These are phyloP conservation scores for Casuarius casuarius DNA, from an alignment of 2,113 vertebrate species.

Conservation along the genomic window DNA sequence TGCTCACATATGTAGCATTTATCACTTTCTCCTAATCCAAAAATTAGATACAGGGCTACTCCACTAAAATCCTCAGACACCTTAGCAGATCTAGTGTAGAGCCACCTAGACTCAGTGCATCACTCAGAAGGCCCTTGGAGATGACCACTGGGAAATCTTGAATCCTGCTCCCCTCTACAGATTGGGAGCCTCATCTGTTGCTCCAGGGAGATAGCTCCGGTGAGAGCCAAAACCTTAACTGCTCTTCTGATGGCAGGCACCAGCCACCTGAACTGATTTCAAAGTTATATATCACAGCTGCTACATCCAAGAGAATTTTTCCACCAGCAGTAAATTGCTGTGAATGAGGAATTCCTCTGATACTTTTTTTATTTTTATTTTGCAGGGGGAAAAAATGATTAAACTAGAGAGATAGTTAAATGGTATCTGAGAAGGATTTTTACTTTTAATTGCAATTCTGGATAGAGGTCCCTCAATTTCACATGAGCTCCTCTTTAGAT, in stretches of 20 bases:
- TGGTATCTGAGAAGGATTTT: background rate
- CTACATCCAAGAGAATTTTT: background rate
- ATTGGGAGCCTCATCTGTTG: accelerated
- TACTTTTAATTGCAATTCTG: background rate
- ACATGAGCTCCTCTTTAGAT: background rate
- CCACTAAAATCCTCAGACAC: background rate
- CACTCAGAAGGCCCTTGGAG: background rate
- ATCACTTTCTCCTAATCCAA: slow-evolving; percentile 22
- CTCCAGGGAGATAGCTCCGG: background rate
- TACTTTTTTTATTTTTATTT: background rate
- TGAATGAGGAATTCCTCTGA: background rate
- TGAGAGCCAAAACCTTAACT: background rate
- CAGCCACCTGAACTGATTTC: background rate
- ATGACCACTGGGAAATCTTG: background rate
- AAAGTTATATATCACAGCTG: background rate
- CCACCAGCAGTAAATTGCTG: background rate
- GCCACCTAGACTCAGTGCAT: background rate
- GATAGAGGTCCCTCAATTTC: background rate
- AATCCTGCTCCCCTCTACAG: background rate
- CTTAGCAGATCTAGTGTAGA: background rate
- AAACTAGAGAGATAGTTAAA: background rate
- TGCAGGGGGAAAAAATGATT: background rate
- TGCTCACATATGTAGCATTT: slow-evolving; percentile 19
- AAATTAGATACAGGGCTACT: background rate
- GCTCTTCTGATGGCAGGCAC: background rate